Conservation (phyloP, 2,113 vertebrate species). For the Dicaeum eximium region DNA sequence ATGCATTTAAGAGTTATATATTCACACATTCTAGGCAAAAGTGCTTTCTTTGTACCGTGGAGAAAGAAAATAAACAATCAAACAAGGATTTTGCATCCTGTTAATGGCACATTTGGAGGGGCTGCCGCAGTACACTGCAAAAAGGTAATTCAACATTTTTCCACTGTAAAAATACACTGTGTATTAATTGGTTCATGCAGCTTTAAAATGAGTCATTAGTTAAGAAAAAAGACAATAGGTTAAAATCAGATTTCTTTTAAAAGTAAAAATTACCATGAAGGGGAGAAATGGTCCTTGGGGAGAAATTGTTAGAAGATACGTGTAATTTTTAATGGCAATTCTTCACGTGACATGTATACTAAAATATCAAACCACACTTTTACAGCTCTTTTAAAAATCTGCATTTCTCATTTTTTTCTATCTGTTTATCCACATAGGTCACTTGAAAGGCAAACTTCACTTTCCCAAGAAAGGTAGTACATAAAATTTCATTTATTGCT, state of each 20-base stretch:
- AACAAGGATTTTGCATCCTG: not conserved
- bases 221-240: not conserved
- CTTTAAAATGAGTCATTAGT: not conserved
- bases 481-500: not conserved
- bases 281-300: not conserved
- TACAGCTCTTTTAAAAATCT: not conserved
- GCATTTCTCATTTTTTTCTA: not conserved
- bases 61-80: conserved; percentile 1
- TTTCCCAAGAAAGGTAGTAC: not conserved
- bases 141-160: not conserved
- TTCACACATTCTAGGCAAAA: not conserved
- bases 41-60: not conserved
- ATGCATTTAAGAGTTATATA: conserved; percentile 21
- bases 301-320: not conserved
- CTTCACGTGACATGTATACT: not conserved
- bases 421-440: not conserved
- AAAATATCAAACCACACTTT: not conserved
- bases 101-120: not conserved
- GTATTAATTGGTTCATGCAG: not conserved
- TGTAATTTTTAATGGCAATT: not conserved
- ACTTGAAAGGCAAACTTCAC: not conserved
- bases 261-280: not conserved
- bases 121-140: not conserved
- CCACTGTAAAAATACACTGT: not conserved
- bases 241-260: not conserved